phyloP scores from a whole-genome alignment of 2,113 vertebrate species.

The Phalacrocorax pelagicus region DNA sequence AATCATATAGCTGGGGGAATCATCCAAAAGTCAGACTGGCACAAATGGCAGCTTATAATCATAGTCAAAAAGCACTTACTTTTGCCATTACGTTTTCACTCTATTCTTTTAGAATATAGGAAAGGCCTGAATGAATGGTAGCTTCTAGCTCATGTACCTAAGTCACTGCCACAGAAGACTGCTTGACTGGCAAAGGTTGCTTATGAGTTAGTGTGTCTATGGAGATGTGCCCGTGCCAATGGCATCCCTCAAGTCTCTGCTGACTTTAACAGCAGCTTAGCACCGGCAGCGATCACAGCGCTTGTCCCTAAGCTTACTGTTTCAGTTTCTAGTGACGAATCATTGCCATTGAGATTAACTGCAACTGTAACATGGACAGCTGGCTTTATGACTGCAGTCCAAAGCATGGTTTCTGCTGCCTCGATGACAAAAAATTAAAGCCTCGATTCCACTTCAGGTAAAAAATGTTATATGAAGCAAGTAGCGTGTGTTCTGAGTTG shows the following conservation, averaged over 20 bases:
- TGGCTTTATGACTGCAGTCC: slow-evolving; percentile 75
- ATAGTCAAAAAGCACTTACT: background rate
- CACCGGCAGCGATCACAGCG: background rate
- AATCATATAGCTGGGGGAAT: background rate
- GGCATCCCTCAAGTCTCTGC: background rate
- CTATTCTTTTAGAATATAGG: background rate
- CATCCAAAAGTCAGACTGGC: background rate
- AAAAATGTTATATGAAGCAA: background rate
- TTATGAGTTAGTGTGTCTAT: background rate
- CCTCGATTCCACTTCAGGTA: slow-evolving; percentile 87
- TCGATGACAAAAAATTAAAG: slow-evolving; percentile 81
- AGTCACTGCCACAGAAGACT: background rate
- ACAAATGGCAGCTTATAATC: background rate
- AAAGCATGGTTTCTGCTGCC: slow-evolving; percentile 78
- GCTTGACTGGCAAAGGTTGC: background rate
- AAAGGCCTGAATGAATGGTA: background rate
- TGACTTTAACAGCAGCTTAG: background rate
- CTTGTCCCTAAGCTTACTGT: background rate
- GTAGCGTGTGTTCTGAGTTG: background rate
- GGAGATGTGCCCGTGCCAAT: background rate
- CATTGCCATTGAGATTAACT: slow-evolving; percentile 86
- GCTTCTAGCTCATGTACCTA: background rate
- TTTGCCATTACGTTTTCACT: background rate
- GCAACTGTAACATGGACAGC: slow-evolving; percentile 85
- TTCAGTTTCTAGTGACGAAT: slow-evolving; percentile 79